phyloP scores from a whole-genome alignment of 2,888 invertebrate genomes.

The Neoitamus cyanurus region DNA sequence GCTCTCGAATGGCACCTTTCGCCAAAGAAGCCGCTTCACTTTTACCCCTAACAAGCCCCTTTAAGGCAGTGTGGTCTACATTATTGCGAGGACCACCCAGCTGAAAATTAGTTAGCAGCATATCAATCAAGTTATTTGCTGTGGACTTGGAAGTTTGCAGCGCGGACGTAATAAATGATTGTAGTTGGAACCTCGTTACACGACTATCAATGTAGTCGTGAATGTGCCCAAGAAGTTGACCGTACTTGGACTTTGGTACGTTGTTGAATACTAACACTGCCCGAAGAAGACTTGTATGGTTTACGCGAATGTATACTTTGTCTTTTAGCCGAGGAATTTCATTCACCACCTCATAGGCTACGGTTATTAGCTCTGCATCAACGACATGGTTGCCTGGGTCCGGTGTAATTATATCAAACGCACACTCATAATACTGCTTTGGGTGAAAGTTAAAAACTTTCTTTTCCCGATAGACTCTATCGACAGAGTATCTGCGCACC shows the following conservation, averaged over 20 bases:
- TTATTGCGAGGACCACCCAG: conserved; percentile 60
- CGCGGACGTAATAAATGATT: conserved; percentile 76
- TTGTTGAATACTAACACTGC: conserved; percentile 84
- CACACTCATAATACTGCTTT: conserved; percentile 88
- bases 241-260: conserved; percentile 76
- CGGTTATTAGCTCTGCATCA: conserved; percentile 86
- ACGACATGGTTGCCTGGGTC: conserved; percentile 78
- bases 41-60: conserved; percentile 75
- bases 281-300: conserved; percentile 81
- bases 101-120: conserved; percentile 61
- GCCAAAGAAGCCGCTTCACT: conserved; percentile 76
- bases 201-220: conserved; percentile 69
- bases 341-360: conserved; percentile 79
- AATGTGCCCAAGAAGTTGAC: conserved; percentile 60
- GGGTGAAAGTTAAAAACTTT: conserved; percentile 87
- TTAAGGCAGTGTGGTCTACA: conserved; percentile 61
- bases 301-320: conserved; percentile 77
- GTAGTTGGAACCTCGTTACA: conserved; percentile 76
- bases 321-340: conserved; percentile 75
- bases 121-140: conserved; percentile 61
- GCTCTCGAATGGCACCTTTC: conserved; percentile 77
- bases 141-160: conserved; percentile 68
- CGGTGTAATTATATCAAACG: conserved; percentile 91
- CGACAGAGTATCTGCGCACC: conserved; percentile 87
- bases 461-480: conserved; percentile 86